phyloP scores from a whole-genome alignment of 2,113 vertebrate species.

The Leucopsar rothschildi region DNA sequence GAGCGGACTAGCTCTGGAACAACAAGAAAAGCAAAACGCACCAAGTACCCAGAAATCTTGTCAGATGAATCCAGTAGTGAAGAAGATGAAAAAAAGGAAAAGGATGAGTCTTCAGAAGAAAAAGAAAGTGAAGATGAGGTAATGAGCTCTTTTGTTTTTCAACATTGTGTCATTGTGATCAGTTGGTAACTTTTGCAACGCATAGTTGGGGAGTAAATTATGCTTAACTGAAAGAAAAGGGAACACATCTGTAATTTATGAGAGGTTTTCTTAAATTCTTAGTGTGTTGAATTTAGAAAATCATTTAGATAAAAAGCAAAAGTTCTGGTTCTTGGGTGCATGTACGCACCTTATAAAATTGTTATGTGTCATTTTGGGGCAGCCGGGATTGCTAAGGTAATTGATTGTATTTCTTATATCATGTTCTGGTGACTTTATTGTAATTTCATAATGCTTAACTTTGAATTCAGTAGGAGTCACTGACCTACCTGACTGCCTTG shows the following conservation, averaged over 20 bases:
- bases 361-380: not conserved
- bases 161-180: not conserved
- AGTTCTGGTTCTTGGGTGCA: not conserved
- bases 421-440: not conserved
- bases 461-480: not conserved
- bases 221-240: not conserved
- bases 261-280: not conserved
- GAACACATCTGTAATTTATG: not conserved
- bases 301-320: not conserved
- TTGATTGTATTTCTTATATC: not conserved
- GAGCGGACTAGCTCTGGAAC: constrained; percentile 76
- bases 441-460: not conserved
- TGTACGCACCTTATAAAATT: not conserved
- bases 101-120: constrained; percentile 79
- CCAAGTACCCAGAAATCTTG: constrained; percentile 91
- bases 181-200: not conserved
- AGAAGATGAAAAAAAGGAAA: constrained; percentile 82
- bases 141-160: not conserved
- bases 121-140: constrained; percentile 81
- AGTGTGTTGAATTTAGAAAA: not conserved
- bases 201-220: not conserved
- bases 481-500: not conserved
- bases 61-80: constrained; percentile 94
- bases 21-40: constrained; percentile 78
- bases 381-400: not conserved